These are phyloP conservation scores for Linurgus olivaceus DNA, from an alignment of 2,797 vertebrate species.

Conservation along the genomic window DNA sequence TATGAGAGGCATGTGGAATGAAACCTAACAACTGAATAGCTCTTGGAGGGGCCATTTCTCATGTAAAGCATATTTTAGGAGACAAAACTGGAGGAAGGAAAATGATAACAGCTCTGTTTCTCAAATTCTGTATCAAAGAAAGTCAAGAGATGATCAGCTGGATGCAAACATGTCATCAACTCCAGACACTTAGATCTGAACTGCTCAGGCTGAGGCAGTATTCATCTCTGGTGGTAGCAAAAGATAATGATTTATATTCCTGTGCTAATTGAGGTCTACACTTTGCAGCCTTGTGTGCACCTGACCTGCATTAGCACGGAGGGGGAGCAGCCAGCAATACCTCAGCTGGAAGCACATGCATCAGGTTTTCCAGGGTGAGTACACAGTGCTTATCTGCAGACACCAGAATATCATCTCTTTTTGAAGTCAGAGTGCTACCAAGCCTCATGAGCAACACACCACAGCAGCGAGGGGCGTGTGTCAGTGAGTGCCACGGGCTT, in stretches of 20 bases:
- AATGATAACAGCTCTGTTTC: background rate
- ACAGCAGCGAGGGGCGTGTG: fast-evolving
- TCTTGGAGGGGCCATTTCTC: background rate
- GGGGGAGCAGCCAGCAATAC: background rate
- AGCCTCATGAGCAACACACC: background rate
- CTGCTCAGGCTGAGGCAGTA: background rate
- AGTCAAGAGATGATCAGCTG: background rate
- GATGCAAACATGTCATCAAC: background rate
- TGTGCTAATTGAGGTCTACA: background rate
- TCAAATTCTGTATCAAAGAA: background rate
- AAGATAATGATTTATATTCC: background rate
- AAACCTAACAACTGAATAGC: background rate
- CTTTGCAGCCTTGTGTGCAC: background rate
- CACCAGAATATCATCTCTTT: background rate
- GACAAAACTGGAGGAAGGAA: background rate
- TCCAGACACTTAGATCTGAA: background rate
- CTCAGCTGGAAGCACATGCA: background rate
- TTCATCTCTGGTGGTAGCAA: background rate
- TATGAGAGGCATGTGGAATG: background rate
- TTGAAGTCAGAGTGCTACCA: background rate
- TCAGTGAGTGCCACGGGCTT: background rate
- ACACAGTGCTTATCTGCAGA: background rate
- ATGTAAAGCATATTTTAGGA: background rate
- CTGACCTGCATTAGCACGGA: background rate
- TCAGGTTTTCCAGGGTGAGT: background rate